A percentile compares a stretch with the other conserved stretches of the same genome.
Conservation (phyloP, 2,888 invertebrate genomes). For the Hemithea aestivaria region DNA sequence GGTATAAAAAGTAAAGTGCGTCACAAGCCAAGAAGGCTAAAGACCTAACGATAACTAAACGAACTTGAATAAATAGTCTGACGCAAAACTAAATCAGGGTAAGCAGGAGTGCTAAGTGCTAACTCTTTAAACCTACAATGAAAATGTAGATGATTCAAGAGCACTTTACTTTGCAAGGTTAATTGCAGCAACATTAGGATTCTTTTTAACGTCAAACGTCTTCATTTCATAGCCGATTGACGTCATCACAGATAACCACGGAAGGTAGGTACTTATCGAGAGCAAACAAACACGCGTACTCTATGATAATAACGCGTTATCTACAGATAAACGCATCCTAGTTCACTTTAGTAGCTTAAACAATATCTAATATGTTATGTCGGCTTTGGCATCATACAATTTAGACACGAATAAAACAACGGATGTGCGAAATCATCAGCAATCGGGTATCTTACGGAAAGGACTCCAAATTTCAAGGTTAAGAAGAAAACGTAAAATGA, state of each 20-base stretch:
- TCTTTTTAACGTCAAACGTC: slow-evolving; percentile 32
- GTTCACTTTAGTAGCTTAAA: slow-evolving; percentile 25
- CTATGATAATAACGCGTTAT: slow-evolving; percentile 49
- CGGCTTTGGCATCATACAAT: background rate
- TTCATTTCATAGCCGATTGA: slow-evolving; percentile 50
- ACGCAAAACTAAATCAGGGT: slow-evolving; percentile 18
- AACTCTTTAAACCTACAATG: slow-evolving; percentile 5
- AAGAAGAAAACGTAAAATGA: slow-evolving; percentile 9
- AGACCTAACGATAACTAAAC: slow-evolving; percentile 7
- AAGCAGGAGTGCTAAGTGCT: background rate
- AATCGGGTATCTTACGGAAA: too few species aligned
- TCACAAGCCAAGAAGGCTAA: slow-evolving; percentile 6
- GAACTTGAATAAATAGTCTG: slow-evolving; percentile 15
- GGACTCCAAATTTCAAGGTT: too few species aligned
- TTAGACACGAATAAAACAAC: slow-evolving; percentile 16
- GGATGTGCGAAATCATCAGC: too few species aligned
- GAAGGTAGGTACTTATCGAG: slow-evolving; percentile 42
- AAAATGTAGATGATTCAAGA: slow-evolving; percentile 20
- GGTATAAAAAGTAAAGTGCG: slow-evolving; percentile 6
- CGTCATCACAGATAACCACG: slow-evolving; percentile 50
- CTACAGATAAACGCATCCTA: slow-evolving; percentile 41
- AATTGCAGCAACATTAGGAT: slow-evolving; percentile 31
- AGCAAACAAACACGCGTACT: slow-evolving; percentile 52
- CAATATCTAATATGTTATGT: slow-evolving; percentile 9
- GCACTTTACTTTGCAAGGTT: slow-evolving; percentile 23